Base-by-base conservation (phyloP, 2,888 invertebrate species). In the Erebia aethiops region DNA sequence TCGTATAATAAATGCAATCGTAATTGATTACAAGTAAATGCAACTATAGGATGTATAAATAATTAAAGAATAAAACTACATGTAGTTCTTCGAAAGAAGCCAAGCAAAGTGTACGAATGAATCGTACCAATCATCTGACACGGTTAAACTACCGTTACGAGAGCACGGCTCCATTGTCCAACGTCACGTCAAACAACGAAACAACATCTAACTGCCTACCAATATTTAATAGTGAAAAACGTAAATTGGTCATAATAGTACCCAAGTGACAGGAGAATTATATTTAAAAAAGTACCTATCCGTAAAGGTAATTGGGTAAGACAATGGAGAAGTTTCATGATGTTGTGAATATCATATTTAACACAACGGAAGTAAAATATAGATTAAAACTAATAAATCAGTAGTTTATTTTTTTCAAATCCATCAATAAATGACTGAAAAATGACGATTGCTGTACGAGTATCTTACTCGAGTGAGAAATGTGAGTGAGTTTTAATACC, bases 141-240 rank as follows among this genome's bases (percentile, higher is more conserved):
- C 77, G 76, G 76, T 76, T 75, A 73, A 72, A 70, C 54, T 61
- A 70, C 78, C 76, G 78, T 77, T 77, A 75, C 67, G 41, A 58
- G 54, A 64, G 41, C 16, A 16, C 60, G 69, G 66, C 46, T 65
- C 71, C 78, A 75, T 77, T 77, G 73, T 75, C 16, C 3, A 16
- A 64, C 69, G 67, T 21, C 46, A 68, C 62, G 71, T 46, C 49
- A 51, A 21, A 14, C 16, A 21, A 14, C 8, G 14, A 46, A 49
- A 63, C 9, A 52, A n/a, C 16, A 16, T 52, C 52, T 2, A 11
- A 11, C 13, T 16, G 0, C 1, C 52, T 51, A n/a, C n/a, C 8
- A n/a, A 51, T 51, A 51, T 11, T 43, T 51, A 16, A 51, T 8
- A n/a, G 0, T n/a, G n/a, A 51, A 51, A 51, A n/a, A 51, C n/a